These are phyloP conservation scores for Plectropomus leopardus DNA, from an alignment of 2,113 vertebrate genomes.

Conservation along the genomic window DNA sequence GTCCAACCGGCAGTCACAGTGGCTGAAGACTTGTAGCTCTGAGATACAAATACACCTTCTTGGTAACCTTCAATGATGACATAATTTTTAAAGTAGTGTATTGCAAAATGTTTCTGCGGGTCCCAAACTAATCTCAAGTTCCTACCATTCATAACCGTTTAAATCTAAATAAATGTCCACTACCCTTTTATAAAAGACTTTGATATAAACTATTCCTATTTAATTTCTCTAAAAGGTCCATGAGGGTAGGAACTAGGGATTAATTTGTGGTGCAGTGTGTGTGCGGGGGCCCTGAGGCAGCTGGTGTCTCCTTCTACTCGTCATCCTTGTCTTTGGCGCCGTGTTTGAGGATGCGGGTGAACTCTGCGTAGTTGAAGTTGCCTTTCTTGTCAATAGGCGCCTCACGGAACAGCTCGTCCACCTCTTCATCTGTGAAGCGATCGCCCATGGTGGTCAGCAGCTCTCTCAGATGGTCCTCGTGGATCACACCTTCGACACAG, in stretches of 20 bases:
- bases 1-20: conserved; percentile 7
- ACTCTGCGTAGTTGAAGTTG: conserved; percentile 99
- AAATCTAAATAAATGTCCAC: conserved; percentile 4
- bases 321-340: conserved; percentile 92
- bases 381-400: conserved; percentile 98
- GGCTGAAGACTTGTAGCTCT: not conserved
- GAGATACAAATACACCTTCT: conserved; percentile 24
- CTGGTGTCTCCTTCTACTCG: conserved; percentile 71
- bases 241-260: conserved; percentile 25
- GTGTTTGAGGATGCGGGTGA: conserved; percentile 98
- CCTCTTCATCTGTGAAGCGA: conserved; percentile 97
- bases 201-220: not conserved
- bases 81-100: conserved; percentile 17
- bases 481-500: conserved; percentile 89
- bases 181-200: not conserved
- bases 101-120: conserved; percentile 10
- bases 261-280: conserved; percentile 29
- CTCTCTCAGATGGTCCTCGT: conserved; percentile 96
- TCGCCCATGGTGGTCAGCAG: conserved; percentile 99
- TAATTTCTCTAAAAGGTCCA: conserved; percentile 5
- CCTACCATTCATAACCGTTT: conserved; percentile 6
- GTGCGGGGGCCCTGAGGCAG: conserved; percentile 17
- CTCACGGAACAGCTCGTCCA: conserved; percentile 98
- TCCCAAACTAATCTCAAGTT: conserved; percentile 16
- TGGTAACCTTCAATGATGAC: conserved; percentile 11